A percentile compares a stretch with the other conserved stretches of the same genome.
These are phyloP conservation scores for Callaeas wilsoni DNA, from an alignment of 2,113 vertebrate species.

Conservation along the genomic window DNA sequence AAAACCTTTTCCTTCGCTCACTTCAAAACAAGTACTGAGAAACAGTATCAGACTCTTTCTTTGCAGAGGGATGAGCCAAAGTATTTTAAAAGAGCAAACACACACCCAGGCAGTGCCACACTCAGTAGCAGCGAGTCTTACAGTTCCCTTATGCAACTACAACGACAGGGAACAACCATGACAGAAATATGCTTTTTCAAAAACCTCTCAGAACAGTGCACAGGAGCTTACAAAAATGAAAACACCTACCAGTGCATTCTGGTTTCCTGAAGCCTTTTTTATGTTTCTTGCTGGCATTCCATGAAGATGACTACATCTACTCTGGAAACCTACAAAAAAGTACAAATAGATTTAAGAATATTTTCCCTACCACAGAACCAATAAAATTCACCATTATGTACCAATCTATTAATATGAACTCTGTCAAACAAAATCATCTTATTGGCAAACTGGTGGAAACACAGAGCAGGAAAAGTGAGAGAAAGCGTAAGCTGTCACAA, in stretches of 20 bases:
- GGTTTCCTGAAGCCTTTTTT: slow-evolving; percentile 73
- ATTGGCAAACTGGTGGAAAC: background rate
- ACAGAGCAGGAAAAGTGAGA: background rate
- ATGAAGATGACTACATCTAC: slow-evolving; percentile 84
- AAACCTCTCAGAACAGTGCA: background rate
- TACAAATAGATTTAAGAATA: background rate
- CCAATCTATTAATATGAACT: background rate
- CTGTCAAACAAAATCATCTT: background rate
- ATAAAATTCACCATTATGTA: background rate
- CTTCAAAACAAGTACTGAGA: background rate
- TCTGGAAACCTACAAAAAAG: slow-evolving; percentile 84
- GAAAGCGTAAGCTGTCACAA: background rate
- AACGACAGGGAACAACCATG: background rate
- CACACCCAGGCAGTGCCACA: background rate
- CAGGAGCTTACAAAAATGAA: background rate
- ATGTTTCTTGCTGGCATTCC: slow-evolving; percentile 78
- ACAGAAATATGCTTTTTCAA: slow-evolving; percentile 3
- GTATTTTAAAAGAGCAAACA: background rate
- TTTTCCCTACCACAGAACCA: background rate
- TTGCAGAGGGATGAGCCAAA: background rate
- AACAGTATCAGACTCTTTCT: background rate
- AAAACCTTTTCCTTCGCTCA: background rate
- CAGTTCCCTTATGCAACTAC: background rate
- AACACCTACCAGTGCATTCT: slow-evolving; percentile 77
- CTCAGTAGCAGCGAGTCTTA: background rate